phyloP scores from a whole-genome alignment of 2,797 vertebrate genomes.

The Pteropus rufus region DNA sequence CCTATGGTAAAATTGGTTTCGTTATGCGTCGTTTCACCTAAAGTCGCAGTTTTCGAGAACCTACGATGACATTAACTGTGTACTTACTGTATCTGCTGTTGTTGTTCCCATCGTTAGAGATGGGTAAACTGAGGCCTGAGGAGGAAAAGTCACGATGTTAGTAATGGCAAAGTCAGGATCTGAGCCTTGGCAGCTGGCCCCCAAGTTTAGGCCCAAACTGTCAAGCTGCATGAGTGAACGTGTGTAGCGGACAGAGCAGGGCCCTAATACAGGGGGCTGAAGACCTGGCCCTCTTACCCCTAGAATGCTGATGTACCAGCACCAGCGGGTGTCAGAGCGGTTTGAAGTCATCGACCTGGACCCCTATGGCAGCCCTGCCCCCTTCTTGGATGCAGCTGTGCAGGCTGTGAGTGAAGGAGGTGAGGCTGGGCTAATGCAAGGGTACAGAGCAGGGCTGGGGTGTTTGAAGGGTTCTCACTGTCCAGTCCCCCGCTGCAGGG shows the following conservation, averaged over 20 bases:
- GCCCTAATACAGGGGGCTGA: not conserved
- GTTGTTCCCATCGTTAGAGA: not conserved
- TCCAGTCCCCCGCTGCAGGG: conserved; percentile 76
- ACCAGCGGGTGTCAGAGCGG: conserved; percentile 82
- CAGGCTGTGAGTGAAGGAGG: conserved; percentile 94
- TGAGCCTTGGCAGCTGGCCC: not conserved
- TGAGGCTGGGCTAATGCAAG: conserved; percentile 39
- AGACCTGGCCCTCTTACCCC: not conserved
- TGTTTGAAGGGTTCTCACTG: not conserved
- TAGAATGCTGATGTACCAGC: conserved; percentile 93
- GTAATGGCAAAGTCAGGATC: not conserved
- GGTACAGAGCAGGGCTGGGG: not conserved
- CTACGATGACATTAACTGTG: not conserved
- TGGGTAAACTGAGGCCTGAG: not conserved
- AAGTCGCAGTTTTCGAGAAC: not conserved
- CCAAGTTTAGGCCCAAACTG: not conserved
- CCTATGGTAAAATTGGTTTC: not conserved
- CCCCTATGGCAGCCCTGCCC: conserved; percentile 92
- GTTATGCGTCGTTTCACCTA: not conserved
- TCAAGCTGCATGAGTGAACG: not conserved
- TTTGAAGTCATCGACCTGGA: conserved; percentile 95
- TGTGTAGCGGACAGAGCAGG: not conserved
- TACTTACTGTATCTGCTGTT: not conserved
- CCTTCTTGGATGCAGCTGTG: conserved; percentile 92
- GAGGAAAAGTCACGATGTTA: not conserved